Percentiles rank a stretch among this genome's conserved stretches.
Conservation (phyloP, 2,113 vertebrate genomes). For the Amia ocellicauda region DNA sequence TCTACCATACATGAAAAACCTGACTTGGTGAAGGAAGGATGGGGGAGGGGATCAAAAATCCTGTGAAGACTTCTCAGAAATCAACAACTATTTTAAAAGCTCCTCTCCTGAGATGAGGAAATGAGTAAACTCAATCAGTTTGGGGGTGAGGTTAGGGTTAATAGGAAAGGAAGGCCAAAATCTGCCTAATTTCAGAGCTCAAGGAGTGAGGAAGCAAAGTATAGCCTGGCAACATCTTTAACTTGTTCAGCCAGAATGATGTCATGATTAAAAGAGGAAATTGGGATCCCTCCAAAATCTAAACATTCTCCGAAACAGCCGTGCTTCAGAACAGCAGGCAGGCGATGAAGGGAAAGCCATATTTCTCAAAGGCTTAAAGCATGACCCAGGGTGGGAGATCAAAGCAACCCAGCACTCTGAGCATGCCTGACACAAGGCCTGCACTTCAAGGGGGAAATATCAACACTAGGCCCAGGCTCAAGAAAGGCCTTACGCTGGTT, state of each 20-base stretch:
- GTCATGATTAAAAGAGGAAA: conserved; percentile 80
- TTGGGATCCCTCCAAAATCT: conserved; percentile 71
- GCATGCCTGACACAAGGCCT: conserved; percentile 51
- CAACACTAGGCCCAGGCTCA: conserved; percentile 34
- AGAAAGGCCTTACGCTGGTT: conserved; percentile 22
- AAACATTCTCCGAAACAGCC: conserved; percentile 67
- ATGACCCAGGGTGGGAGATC: conserved; percentile 66
- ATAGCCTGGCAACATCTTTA: conserved; percentile 77
- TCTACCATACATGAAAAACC: too few relatives aligned
- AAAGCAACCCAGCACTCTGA: conserved; percentile 65
- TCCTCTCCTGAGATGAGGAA: conserved; percentile 9
- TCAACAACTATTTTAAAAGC: too few relatives aligned
- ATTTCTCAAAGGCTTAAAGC: conserved; percentile 28
- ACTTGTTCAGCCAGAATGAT: conserved; percentile 74
- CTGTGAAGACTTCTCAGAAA: too few relatives aligned
- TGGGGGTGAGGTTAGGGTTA: conserved; percentile 32
- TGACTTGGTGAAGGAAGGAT: too few relatives aligned
- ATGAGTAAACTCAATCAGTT: conserved; percentile 12
- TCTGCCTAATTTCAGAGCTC: conserved; percentile 61
- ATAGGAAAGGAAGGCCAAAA: conserved; percentile 48
- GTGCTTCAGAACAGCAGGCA: conserved; percentile 34
- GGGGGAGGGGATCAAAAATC: too few relatives aligned
- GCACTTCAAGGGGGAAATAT: conserved; percentile 53
- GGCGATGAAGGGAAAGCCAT: conserved; percentile 45
- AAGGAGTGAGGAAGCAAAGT: conserved; percentile 47